Evolutionary conservation across 2,888 invertebrate species (phyloP).

Genomic region (Campoplex capitator): DNA sequence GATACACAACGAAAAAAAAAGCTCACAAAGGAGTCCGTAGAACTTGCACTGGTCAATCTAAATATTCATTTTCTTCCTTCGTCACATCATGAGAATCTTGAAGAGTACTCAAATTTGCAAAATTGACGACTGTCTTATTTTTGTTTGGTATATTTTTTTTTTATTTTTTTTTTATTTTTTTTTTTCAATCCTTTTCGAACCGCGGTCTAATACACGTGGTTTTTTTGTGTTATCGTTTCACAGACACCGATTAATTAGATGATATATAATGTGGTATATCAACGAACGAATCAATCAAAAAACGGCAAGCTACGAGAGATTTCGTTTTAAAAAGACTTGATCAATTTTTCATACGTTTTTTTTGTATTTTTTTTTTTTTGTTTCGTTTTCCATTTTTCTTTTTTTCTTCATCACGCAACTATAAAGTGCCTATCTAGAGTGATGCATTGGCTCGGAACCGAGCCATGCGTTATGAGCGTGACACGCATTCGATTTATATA

Average conservation of each 20-base stretch:
- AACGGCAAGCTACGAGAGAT: slow-evolving; percentile 64
- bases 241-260: slow-evolving; percentile 78
- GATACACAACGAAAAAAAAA: background rate
- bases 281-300: slow-evolving; percentile 68
- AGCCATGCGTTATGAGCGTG: slow-evolving; percentile 66
- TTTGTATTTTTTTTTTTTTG: slow-evolving; percentile 42
- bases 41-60: slow-evolving; percentile 1
- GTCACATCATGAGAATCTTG: slow-evolving; percentile 12
- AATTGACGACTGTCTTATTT: slow-evolving; percentile 3
- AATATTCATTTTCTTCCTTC: background rate
- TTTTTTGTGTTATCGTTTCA: slow-evolving; percentile 62
- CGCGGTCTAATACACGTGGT: slow-evolving; percentile 48
- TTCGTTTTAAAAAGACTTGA: slow-evolving; percentile 63
- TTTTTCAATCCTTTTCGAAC: background rate
- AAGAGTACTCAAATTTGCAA: slow-evolving; percentile 13
- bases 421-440: slow-evolving; percentile 77
- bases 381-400: slow-evolving; percentile 29
- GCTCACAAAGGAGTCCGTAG: background rate
- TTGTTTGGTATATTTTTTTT: slow-evolving; percentile 24
- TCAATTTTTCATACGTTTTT: slow-evolving; percentile 57
- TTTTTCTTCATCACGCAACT: slow-evolving; percentile 62
- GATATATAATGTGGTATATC: slow-evolving; percentile 69
- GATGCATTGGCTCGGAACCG: slow-evolving; percentile 62
- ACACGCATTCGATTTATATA: slow-evolving; percentile 66
- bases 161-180: slow-evolving; percentile 2